Base-by-base conservation (phyloP, 2,113 vertebrate species). In the Salvelinus namaycush region DNA sequence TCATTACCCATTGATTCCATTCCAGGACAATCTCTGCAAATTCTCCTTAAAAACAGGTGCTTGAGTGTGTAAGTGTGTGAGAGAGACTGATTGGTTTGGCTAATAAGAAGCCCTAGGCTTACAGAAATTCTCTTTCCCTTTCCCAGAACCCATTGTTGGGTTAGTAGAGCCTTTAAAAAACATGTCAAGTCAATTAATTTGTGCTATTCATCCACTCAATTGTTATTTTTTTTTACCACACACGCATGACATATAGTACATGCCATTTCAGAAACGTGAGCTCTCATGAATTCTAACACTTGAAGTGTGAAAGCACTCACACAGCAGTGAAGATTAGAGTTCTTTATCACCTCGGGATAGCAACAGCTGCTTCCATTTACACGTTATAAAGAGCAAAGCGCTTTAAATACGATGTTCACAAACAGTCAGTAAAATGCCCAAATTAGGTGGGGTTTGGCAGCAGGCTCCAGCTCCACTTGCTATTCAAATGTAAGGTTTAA, bases 351-450 rank as follows among this genome's bases (percentile, higher is more conserved):
- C 70, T 68, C 57, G 84, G 81, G 73, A 80, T 82, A 86, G 77
- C 80, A 88, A 75, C 82, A 83, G 77, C 78, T 83, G 73, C 78
- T 86, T 51, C 79, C 83, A 86, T 91, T 89, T 83, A 73, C 82
- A 79, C 82, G 84, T 79, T 78, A 76, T 77, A 88, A 79, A 14
- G 85, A 3, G 54, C 49, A 75, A 86, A 87, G 74, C 2, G 72
- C 62, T 79, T 76, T 77, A 78, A 87, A 89, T 75, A 87, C 70
- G 68, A 18, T 79, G 59, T 81, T 85, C 70, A 72, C 81, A 86
- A 79, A 84, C 62, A 73, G 83, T 75, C 75, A 76, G 51, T 71
- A 68, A 81, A 80, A 78, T 75, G 57, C 29, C 71, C 31, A n/a
- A 31, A 48, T 74, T 78, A 5, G 26, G 14, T 13, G 69, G 20